These are phyloP conservation scores for Himalopsyche japonica DNA, from an alignment of 2,888 invertebrate species.

Conservation along the genomic window DNA sequence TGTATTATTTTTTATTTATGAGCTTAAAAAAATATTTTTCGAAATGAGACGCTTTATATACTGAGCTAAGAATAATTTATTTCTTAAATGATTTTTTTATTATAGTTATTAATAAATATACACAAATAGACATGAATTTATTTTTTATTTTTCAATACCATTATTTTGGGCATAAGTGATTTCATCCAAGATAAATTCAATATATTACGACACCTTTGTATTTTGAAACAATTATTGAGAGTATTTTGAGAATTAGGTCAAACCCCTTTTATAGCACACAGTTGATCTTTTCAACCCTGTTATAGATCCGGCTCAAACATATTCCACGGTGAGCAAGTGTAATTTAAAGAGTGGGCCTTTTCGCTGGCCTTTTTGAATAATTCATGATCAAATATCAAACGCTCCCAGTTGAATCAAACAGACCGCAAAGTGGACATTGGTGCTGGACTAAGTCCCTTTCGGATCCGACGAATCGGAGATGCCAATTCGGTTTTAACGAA, in stretches of 20 bases:
- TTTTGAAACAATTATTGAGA: neutral
- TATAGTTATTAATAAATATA: too few species aligned
- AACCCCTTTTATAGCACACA: neutral
- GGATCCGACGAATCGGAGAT: neutral
- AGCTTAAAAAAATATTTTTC: too few species aligned
- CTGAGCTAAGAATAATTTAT: too few species aligned
- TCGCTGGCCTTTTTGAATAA: neutral
- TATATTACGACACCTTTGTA: neutral
- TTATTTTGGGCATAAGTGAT: too few species aligned
- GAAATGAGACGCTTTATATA: too few species aligned
- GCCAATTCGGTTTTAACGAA: neutral
- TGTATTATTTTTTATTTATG: too few species aligned
- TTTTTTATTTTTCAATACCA: too few species aligned
- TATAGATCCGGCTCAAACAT: neutral
- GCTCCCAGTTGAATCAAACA: neutral
- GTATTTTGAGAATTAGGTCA: neutral
- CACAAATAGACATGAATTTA: too few species aligned
- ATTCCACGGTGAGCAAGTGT: neutral
- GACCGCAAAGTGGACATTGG: constrained; percentile 1
- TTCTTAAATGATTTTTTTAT: too few species aligned
- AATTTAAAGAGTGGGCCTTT: neutral
- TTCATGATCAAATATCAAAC: neutral
- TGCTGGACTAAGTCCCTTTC: neutral
- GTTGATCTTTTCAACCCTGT: neutral
- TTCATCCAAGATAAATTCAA: too few species aligned